A percentile compares a stretch with the other conserved stretches of the same genome.
Evolutionary conservation across 2,113 vertebrate species (phyloP).

Genomic region (Rostratula benghalensis): DNA sequence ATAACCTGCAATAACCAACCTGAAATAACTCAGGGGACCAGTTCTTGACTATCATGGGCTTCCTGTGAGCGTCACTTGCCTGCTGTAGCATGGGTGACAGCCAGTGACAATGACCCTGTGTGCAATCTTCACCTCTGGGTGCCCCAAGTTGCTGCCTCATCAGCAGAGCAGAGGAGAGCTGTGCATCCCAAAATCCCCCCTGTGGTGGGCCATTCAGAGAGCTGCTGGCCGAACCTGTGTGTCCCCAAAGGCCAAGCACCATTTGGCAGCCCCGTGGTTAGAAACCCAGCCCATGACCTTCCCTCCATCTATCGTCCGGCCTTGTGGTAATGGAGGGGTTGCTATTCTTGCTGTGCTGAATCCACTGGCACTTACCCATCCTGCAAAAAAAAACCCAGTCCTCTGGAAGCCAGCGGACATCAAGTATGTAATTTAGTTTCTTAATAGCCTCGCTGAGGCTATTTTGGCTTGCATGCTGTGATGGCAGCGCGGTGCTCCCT

Average conservation of each 20-base stretch:
- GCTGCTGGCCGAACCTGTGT: neutral
- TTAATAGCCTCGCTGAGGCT: conserved; percentile 68
- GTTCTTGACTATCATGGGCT: neutral
- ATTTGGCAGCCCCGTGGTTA: neutral
- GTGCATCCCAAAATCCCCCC: neutral
- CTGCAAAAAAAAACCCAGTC: conserved; percentile 73
- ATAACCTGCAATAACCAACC: conserved; percentile 41
- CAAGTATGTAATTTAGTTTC: conserved; percentile 78
- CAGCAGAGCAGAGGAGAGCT: neutral
- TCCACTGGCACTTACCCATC: conserved; percentile 65
- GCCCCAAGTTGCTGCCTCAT: rapidly evolving
- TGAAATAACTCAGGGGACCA: neutral
- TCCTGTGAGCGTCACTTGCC: neutral
- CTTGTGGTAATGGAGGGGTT: conserved; percentile 68
- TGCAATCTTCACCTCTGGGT: neutral
- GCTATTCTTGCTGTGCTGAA: conserved; percentile 72
- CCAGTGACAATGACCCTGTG: rapidly evolving
- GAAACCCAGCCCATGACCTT: conserved; percentile 54
- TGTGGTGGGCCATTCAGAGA: neutral
- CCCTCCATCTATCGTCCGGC: conserved; percentile 47
- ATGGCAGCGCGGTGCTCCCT: neutral
- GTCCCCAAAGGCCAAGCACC: neutral
- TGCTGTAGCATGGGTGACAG: neutral
- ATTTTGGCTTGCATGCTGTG: neutral
- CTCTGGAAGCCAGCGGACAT: conserved; percentile 70